phyloP scores from a whole-genome alignment of 2,888 invertebrate genomes.

The Spisula subtruncata region DNA sequence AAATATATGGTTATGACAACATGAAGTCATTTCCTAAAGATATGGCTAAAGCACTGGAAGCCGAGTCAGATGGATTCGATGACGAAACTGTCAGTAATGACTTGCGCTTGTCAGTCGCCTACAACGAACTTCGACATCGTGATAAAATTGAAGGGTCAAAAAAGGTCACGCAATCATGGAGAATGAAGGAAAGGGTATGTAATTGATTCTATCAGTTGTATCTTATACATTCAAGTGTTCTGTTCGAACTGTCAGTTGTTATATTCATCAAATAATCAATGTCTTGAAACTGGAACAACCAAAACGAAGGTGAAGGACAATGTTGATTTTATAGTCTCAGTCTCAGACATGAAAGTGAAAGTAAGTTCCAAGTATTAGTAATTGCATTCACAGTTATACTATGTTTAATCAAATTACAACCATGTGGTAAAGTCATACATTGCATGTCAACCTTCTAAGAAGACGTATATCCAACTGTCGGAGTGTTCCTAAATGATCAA shows the following conservation, averaged over 20 bases:
- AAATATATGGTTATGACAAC: background rate
- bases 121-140: conserved; percentile 92
- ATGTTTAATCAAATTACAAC: too few species aligned
- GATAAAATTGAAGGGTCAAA: conserved; percentile 92
- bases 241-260: background rate
- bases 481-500: too few species aligned
- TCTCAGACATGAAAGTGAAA: conserved; percentile 30
- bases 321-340: background rate
- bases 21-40: conserved; percentile 60
- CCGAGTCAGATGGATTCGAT: conserved; percentile 64
- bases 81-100: conserved; percentile 80
- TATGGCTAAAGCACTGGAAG: conserved; percentile 55
- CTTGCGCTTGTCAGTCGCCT: conserved; percentile 90
- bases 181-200: conserved; percentile 91
- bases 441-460: too few species aligned
- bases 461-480: too few species aligned
- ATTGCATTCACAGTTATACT: too few species aligned
- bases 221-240: background rate
- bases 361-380: background rate
- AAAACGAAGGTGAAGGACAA: background rate
- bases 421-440: too few species aligned
- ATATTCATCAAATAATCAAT: background rate
- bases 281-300: conserved; percentile 15
- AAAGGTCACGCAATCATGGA: conserved; percentile 93
- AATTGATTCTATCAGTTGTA: background rate